Evolutionary conservation across 1,140 invertebrate genomes (phyloP).

Genomic region (Diorhabda elongata): DNA sequence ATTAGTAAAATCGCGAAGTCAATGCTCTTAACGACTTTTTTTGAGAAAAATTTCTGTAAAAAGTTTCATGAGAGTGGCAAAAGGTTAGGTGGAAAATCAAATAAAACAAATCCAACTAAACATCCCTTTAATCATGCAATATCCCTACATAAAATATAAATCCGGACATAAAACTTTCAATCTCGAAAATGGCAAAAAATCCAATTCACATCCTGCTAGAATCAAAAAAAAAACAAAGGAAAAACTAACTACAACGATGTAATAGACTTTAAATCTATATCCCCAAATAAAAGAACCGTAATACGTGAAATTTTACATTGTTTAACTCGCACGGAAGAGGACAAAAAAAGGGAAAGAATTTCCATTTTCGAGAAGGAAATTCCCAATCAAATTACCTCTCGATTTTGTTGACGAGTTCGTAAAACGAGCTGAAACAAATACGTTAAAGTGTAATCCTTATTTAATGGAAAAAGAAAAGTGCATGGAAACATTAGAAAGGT

Average conservation of each 20-base stretch:
- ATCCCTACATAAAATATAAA: not conserved
- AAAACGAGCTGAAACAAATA: too few species aligned
- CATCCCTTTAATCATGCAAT: not conserved
- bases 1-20: too few species aligned
- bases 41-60: too few species aligned
- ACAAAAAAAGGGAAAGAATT: not conserved
- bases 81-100: too few species aligned
- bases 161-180: not conserved
- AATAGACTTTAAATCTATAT: constrained; percentile 3
- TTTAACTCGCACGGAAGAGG: not conserved
- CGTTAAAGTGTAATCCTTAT: too few species aligned
- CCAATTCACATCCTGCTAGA: not conserved
- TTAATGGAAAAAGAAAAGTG: too few species aligned
- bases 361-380: not conserved
- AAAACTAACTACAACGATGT: not conserved
- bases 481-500: too few species aligned
- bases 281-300: constrained; percentile 2
- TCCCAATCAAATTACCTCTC: not conserved
- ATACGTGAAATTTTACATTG: constrained; percentile 3
- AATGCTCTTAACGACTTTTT: too few species aligned
- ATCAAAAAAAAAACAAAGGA: not conserved
- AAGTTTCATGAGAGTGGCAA: too few species aligned
- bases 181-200: not conserved
- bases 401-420: not conserved
- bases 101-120: too few species aligned